Conservation (phyloP, 2,888 invertebrate species). For the Mythimna vitellina region DNA sequence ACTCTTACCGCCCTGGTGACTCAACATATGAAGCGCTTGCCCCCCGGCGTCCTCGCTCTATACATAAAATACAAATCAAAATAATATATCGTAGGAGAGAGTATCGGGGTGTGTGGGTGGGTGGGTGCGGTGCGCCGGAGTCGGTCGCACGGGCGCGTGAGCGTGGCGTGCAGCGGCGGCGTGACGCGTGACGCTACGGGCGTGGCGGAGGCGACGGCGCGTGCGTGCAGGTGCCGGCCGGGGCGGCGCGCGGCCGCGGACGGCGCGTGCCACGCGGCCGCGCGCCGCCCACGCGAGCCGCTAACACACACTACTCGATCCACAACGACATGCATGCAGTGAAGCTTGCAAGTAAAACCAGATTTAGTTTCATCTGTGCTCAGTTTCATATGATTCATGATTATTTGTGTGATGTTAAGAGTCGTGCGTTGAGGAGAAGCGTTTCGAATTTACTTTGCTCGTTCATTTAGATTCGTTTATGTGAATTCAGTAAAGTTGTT, state of each 20-base stretch:
- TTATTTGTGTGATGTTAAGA: constrained; percentile 90
- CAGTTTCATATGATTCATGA: constrained; percentile 90
- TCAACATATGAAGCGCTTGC: constrained; percentile 96
- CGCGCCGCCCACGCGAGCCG: constrained; percentile 70
- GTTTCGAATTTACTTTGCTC: constrained; percentile 90
- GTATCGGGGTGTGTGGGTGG: constrained; percentile 87
- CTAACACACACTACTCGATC: constrained; percentile 86
- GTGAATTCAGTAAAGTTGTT: constrained; percentile 88
- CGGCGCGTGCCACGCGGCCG: constrained; percentile 48
- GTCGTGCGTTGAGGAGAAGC: constrained; percentile 91
- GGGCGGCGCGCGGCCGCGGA: constrained; percentile 64
- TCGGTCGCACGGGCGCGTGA: constrained; percentile 69
- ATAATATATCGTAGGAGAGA: constrained; percentile 90
- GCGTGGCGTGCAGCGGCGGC: constrained; percentile 72
- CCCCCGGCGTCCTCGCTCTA: constrained; percentile 98
- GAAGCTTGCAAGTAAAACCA: constrained; percentile 90
- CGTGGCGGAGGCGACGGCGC: constrained; percentile 68
- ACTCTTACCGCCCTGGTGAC: constrained; percentile 98
- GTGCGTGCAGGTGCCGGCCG: constrained; percentile 66
- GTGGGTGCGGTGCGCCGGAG: constrained; percentile 81
- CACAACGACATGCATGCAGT: constrained; percentile 90
- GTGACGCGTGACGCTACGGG: constrained; percentile 71
- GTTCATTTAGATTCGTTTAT: constrained; percentile 81
- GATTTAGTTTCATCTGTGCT: constrained; percentile 90
- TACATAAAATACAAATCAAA: constrained; percentile 91